Percentiles rank a stretch among this genome's conserved stretches.
Conservation (phyloP, 2,113 vertebrate genomes). For the Porphyrio hochstetteri region DNA sequence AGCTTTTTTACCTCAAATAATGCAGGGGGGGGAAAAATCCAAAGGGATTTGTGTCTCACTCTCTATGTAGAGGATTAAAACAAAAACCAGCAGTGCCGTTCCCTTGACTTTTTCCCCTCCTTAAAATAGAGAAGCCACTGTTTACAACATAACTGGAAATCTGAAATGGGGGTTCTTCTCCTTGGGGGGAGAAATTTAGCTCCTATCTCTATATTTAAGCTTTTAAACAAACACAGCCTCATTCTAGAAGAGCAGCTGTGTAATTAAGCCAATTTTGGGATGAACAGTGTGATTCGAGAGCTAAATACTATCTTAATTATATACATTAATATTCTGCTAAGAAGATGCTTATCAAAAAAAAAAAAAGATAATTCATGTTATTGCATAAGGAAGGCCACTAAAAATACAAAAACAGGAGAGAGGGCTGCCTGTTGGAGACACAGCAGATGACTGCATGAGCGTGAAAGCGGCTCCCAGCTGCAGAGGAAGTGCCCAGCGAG, state of each 20-base stretch:
- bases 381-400: neutral
- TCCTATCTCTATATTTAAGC: neutral
- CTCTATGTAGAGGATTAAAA: neutral
- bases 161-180: neutral
- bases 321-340: slow-evolving; percentile 43
- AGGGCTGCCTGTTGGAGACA: neutral
- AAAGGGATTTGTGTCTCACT: neutral
- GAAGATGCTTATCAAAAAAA: neutral
- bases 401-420: neutral
- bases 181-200: slow-evolving; percentile 17
- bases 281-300: slow-evolving; percentile 26
- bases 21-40: neutral
- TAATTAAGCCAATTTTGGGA: slow-evolving; percentile 48
- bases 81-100: neutral
- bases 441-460: neutral
- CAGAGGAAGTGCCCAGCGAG: neutral
- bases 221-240: slow-evolving; percentile 30
- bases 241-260: slow-evolving; percentile 29
- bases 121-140: neutral
- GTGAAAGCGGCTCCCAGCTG: neutral
- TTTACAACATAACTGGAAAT: neutral
- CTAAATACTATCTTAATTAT: slow-evolving; percentile 48
- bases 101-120: neutral
- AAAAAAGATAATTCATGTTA: neutral
- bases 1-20: neutral